These are phyloP conservation scores for Sminthurides aquaticus DNA, from an alignment of 2,888 invertebrate genomes.

Conservation along the genomic window DNA sequence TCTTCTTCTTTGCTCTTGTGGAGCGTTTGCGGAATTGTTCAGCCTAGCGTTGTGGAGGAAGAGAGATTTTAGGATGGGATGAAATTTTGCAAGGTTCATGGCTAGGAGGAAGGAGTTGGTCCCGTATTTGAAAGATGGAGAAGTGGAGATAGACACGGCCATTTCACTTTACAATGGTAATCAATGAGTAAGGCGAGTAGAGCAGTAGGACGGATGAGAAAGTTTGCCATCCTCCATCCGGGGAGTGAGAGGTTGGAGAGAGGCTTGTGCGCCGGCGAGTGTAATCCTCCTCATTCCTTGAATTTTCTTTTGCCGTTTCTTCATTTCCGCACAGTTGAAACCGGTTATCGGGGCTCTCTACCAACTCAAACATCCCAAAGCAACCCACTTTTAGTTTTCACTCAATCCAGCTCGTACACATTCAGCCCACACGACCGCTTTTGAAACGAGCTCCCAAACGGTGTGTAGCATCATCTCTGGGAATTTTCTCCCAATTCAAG, in stretches of 20 bases:
- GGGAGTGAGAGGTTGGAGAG: neutral
- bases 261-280: conserved; percentile 31
- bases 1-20: too few species aligned
- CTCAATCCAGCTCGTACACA: too few species aligned
- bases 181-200: conserved; percentile 21
- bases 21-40: too few species aligned
- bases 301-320: conserved; percentile 31
- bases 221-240: conserved; percentile 9
- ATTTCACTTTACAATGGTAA: conserved; percentile 10
- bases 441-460: too few species aligned
- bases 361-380: conserved; percentile 25
- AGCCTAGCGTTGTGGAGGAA: too few species aligned
- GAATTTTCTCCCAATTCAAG: too few species aligned
- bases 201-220: conserved; percentile 14
- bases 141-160: conserved; percentile 10
- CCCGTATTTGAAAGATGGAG: neutral
- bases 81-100: conserved; percentile 14
- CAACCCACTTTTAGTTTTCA: conserved; percentile 29
- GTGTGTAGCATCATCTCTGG: too few species aligned
- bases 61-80: conserved; percentile 5
- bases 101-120: neutral
- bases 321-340: conserved; percentile 33
- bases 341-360: conserved; percentile 28
- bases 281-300: conserved; percentile 27
- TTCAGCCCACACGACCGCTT: conserved; percentile 17